Conservation (phyloP, 92 coral and sea anemone species). For the Bergia puertoricense region DNA sequence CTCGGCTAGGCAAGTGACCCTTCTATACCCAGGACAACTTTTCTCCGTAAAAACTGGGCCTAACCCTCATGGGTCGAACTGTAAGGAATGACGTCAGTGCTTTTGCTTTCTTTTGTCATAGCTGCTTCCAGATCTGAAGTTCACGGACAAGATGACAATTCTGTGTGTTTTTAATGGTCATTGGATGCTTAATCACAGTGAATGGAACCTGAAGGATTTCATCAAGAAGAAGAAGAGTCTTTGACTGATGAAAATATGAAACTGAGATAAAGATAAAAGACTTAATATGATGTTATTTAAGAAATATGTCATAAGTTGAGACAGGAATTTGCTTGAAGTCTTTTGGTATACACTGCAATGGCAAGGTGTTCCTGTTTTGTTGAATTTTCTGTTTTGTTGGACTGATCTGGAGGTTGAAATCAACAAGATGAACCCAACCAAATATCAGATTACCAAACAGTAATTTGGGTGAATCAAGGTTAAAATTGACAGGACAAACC, state of each 20-base stretch:
- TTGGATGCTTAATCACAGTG: constrained; percentile 87
- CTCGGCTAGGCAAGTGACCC: too few species aligned
- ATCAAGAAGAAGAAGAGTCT: constrained; percentile 58
- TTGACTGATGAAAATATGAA: neutral
- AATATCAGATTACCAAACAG: too few species aligned
- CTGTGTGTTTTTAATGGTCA: constrained; percentile 96
- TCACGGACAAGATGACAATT: constrained; percentile 89
- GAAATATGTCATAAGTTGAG: neutral
- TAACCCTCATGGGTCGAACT: too few species aligned
- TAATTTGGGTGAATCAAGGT: too few species aligned
- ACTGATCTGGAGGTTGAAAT: too few species aligned
- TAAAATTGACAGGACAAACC: too few species aligned
- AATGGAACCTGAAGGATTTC: constrained; percentile 77
- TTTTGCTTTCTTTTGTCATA: constrained; percentile 35
- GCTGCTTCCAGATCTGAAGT: constrained; percentile 88
- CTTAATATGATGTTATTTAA: neutral
- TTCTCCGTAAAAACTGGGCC: too few species aligned
- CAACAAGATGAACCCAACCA: too few species aligned
- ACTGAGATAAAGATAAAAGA: neutral
- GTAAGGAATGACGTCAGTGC: neutral
- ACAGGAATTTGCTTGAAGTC: neutral
- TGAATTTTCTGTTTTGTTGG: neutral
- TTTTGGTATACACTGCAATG: neutral
- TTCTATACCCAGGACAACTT: too few species aligned
- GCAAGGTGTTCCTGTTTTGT: neutral